These are phyloP conservation scores for Neodon shergylaensis DNA, from an alignment of 2,113 vertebrate species.

Conservation along the genomic window DNA sequence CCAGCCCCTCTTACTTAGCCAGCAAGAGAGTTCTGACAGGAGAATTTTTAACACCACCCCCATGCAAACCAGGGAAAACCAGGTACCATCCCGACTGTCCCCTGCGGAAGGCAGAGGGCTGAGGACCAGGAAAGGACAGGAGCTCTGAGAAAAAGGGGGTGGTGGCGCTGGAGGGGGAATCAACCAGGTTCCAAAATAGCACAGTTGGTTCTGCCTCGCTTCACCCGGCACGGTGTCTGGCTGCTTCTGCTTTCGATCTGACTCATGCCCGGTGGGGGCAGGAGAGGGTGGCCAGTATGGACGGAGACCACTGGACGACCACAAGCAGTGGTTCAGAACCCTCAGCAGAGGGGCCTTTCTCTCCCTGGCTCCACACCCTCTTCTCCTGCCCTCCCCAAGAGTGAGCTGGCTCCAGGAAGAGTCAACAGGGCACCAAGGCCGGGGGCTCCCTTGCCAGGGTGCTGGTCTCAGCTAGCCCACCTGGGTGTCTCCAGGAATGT, in stretches of 20 bases:
- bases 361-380: accelerated
- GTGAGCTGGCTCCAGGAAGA: not conserved
- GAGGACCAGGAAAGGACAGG: not conserved
- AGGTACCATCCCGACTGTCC: not conserved
- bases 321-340: not conserved
- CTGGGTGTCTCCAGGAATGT: not conserved
- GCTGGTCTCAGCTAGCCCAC: not conserved
- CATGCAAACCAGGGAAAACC: not conserved
- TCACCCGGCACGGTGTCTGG: slow-evolving; percentile 62
- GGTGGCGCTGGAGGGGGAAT: slow-evolving; percentile 72
- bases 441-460: no score
- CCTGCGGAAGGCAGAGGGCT: not conserved
- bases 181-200: slow-evolving; percentile 87
- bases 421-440: not conserved
- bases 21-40: not conserved
- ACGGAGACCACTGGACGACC: not conserved
- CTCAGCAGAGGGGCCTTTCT: not conserved
- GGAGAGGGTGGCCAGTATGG: not conserved
- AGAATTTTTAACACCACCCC: not conserved
- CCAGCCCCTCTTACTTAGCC: not conserved
- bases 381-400: not conserved
- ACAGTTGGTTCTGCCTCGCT: slow-evolving; percentile 85
- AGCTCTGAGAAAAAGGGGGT: slow-evolving; percentile 57
- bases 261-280: slow-evolving; percentile 80
- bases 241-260: slow-evolving; percentile 89